These are phyloP conservation scores for Xyrauchen texanus DNA, from an alignment of 2,113 vertebrate species.

Conservation along the genomic window DNA sequence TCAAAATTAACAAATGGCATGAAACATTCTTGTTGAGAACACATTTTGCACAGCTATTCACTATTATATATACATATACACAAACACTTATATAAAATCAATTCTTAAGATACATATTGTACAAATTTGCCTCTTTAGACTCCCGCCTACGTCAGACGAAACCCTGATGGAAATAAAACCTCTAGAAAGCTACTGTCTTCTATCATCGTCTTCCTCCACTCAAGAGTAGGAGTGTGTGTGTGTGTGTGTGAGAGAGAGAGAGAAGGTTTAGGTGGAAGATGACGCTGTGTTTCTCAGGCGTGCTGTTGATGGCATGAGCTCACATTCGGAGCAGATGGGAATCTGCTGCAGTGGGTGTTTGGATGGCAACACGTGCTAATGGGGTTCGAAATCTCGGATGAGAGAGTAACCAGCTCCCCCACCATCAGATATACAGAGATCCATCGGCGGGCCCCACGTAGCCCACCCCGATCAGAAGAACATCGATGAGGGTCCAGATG, in stretches of 20 bases:
- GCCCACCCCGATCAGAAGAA: constrained; percentile 91
- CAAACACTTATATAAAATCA: neutral
- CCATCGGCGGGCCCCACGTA: constrained; percentile 96
- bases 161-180: neutral
- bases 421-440: constrained; percentile 90
- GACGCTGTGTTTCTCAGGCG: constrained; percentile 38
- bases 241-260: neutral
- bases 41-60: too few species aligned
- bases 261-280: too few species aligned
- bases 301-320: constrained; percentile 57
- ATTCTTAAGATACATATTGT: neutral
- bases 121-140: neutral
- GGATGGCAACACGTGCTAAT: constrained; percentile 54
- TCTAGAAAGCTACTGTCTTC: too few species aligned
- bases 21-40: too few species aligned
- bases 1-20: too few species aligned
- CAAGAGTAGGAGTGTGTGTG: neutral
- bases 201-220: neutral
- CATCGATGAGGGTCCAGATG: constrained; percentile 96
- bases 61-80: neutral
- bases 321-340: constrained; percentile 68
- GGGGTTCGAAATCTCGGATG: constrained; percentile 56
- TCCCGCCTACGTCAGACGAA: neutral
- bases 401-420: neutral
- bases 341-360: constrained; percentile 60